Evolutionary conservation across 2,888 invertebrate genomes (phyloP).

Genomic region (Hymenopus coronatus): DNA sequence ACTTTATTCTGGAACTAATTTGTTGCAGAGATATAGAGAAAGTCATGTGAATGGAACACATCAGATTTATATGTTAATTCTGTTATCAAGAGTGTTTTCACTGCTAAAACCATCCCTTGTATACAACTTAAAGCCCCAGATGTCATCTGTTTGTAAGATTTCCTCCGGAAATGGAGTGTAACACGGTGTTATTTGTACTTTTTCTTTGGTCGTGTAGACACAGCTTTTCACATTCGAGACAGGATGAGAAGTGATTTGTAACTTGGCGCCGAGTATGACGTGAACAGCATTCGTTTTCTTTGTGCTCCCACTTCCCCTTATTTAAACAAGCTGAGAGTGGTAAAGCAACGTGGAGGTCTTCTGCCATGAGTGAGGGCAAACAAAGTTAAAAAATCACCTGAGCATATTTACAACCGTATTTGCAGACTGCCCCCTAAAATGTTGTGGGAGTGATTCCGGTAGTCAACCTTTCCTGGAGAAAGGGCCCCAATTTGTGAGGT

Average conservation of each 20-base stretch:
- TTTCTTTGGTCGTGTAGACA: background rate
- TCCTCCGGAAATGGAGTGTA: background rate
- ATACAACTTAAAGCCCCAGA: too few species aligned
- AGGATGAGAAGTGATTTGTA: conserved; percentile 4
- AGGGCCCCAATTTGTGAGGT: background rate
- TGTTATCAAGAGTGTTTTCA: too few species aligned
- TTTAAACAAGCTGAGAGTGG: background rate
- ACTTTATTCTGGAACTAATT: too few species aligned
- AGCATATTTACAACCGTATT: conserved; percentile 9
- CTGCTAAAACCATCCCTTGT: too few species aligned
- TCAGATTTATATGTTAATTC: too few species aligned
- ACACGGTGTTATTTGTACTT: background rate
- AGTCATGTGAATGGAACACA: too few species aligned
- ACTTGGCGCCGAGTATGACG: conserved; percentile 13
- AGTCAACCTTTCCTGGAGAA: background rate
- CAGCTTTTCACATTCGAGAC: background rate
- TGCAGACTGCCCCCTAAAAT: background rate
- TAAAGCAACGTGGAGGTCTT: background rate
- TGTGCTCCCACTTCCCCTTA: background rate
- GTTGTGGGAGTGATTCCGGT: background rate
- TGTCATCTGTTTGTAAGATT: background rate
- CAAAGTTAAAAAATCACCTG: conserved; percentile 8
- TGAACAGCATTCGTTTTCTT: background rate
- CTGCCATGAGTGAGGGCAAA: background rate
- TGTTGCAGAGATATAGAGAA: too few species aligned